Evolutionary conservation across 2,888 invertebrate genomes (phyloP).

Genomic region (Oeneis ivallda): DNA sequence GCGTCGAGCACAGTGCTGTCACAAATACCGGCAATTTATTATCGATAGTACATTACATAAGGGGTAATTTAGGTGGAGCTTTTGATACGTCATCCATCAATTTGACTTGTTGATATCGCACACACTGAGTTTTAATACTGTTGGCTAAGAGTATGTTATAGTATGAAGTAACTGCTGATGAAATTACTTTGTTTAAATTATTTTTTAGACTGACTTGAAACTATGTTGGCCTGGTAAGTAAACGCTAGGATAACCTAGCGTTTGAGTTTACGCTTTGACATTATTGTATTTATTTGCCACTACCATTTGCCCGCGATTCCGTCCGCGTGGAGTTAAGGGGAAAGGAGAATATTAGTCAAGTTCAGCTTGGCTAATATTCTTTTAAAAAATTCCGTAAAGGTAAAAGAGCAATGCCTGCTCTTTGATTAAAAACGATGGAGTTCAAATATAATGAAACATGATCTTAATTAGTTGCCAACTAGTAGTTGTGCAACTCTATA

Average conservation of each 20-base stretch:
- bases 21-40: background rate
- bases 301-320: no score
- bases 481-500: background rate
- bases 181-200: background rate
- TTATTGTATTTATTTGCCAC: no score
- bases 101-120: conserved; percentile 23
- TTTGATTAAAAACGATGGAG: background rate
- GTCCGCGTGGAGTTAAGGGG: no score
- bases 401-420: background rate
- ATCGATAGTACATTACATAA: background rate
- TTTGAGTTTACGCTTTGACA: no score
- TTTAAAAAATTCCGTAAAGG: no score
- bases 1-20: background rate
- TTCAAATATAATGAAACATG: conserved; percentile 1
- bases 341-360: no score
- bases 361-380: no score
- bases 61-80: conserved; percentile 7
- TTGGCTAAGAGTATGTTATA: background rate
- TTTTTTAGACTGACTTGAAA: no score
- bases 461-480: conserved; percentile 4
- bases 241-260: no score
- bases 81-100: conserved; percentile 16
- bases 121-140: background rate
- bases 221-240: no score
- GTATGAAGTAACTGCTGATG: background rate